phyloP scores from a whole-genome alignment of 2,797 vertebrate genomes.

The Thamnophis elegans region DNA sequence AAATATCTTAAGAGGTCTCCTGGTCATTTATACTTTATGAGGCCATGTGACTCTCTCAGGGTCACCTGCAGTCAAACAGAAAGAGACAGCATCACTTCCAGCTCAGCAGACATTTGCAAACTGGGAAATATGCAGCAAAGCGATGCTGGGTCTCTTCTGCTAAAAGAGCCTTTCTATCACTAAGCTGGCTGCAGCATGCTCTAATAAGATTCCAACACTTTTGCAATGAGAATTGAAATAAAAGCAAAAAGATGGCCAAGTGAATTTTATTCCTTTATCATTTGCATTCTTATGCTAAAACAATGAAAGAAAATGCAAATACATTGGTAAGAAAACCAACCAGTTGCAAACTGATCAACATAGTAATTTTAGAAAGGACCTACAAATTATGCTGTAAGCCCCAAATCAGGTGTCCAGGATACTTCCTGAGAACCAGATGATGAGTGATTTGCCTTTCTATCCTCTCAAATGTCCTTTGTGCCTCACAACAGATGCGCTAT shows the following conservation, averaged over 20 bases:
- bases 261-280: neutral
- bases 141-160: neutral
- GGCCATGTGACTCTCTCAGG: accelerated
- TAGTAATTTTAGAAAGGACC: neutral
- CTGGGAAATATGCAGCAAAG: accelerated
- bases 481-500: neutral
- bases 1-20: neutral
- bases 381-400: neutral
- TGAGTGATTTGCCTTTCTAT: neutral
- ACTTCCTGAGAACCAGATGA: neutral
- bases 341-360: neutral
- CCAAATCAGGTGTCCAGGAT: neutral
- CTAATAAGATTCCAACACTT: neutral
- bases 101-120: accelerated
- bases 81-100: accelerated
- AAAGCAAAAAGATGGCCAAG: neutral
- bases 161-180: neutral
- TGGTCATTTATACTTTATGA: accelerated
- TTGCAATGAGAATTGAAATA: neutral
- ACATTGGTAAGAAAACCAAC: neutral
- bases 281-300: neutral
- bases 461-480: neutral
- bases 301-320: neutral
- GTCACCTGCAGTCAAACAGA: neutral
- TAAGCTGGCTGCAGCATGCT: neutral